phyloP scores from a whole-genome alignment of 1,140 invertebrate species.

The Alviniconcha marisindica region DNA sequence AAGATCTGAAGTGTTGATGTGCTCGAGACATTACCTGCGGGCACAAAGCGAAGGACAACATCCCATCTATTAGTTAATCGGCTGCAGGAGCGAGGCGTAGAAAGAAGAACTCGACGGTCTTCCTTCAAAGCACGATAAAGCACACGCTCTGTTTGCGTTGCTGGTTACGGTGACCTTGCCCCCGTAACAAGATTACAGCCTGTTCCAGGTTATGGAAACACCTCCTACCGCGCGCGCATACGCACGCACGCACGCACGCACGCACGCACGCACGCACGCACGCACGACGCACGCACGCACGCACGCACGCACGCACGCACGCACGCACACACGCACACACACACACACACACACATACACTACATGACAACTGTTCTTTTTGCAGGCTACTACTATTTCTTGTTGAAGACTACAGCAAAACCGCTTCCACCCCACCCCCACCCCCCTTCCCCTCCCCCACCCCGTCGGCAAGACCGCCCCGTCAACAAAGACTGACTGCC shows the following conservation, averaged over 20 bases:
- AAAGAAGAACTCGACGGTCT: background rate
- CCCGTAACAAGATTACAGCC: background rate
- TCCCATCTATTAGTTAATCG: background rate
- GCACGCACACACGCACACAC: constrained; percentile 8
- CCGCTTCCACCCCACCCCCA: too few relatives aligned
- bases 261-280: background rate
- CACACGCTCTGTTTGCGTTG: too few relatives aligned
- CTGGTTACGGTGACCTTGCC: background rate
- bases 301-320: constrained; percentile 17
- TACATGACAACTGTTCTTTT: too few relatives aligned
- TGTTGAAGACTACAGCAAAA: too few relatives aligned
- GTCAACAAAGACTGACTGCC: too few relatives aligned
- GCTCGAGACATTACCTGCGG: too few relatives aligned
- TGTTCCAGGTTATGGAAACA: background rate
- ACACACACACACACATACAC: constrained; percentile 14
- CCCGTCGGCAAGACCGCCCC: too few relatives aligned
- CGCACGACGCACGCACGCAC: background rate
- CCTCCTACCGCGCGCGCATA: background rate
- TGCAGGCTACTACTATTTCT: too few relatives aligned
- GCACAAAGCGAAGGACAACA: background rate
- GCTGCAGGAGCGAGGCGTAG: background rate
- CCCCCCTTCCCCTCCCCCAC: too few relatives aligned
- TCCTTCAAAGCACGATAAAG: too few relatives aligned
- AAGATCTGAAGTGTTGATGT: too few relatives aligned
- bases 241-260: background rate